phyloP scores from a whole-genome alignment of 2,888 invertebrate genomes.

The Thecophora atra region DNA sequence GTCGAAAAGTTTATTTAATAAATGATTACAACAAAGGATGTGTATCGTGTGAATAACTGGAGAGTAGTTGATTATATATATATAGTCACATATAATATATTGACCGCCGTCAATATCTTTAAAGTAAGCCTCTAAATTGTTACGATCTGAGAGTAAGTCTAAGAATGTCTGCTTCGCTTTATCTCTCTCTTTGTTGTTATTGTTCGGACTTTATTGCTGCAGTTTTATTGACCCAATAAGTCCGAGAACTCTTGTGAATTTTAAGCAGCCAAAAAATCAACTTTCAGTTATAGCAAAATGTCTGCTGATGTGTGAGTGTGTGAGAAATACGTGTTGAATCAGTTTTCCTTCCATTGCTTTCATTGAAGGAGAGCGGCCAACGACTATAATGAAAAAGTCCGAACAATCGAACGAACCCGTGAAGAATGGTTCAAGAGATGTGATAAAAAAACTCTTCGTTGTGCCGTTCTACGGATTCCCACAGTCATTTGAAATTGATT shows the following conservation, averaged over 20 bases:
- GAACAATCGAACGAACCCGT: not conserved
- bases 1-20: no score
- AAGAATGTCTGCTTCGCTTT: no score
- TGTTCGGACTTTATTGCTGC: no score
- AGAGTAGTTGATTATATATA: no score
- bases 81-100: no score
- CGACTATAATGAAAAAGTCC: not conserved
- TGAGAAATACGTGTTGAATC: slow-evolving; percentile 3
- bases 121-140: no score
- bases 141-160: no score
- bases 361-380: not conserved
- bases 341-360: slow-evolving; percentile 7
- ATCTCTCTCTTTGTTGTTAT: no score
- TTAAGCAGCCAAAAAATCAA: slow-evolving; percentile 43
- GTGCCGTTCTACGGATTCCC: slow-evolving; percentile 33
- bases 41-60: no score
- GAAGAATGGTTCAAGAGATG: not conserved
- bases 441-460: not conserved
- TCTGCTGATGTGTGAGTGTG: not conserved
- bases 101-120: no score
- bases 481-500: slow-evolving; percentile 61
- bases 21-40: no score
- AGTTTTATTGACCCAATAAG: slow-evolving; percentile 60
- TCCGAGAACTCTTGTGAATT: slow-evolving; percentile 62
- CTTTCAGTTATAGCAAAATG: no score